These are phyloP conservation scores for Philaethria dido DNA, from an alignment of 2,888 invertebrate genomes.

Conservation along the genomic window DNA sequence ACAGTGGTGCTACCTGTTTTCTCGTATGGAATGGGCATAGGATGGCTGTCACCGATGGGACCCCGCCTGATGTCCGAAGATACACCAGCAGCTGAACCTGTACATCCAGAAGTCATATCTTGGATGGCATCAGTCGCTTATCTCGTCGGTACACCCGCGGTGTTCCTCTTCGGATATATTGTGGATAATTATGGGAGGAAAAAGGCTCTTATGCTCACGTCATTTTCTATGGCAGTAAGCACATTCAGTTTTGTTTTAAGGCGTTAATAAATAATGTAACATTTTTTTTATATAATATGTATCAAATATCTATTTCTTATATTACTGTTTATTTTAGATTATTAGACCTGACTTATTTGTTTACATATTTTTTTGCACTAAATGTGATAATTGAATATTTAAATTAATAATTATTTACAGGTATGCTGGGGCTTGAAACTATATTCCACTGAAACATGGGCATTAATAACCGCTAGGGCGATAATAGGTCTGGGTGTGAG, in stretches of 20 bases:
- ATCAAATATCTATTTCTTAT: too few species aligned
- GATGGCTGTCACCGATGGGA: constrained; percentile 84
- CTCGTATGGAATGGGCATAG: constrained; percentile 80
- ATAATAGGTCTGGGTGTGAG: constrained; percentile 72
- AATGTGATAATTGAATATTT: background rate
- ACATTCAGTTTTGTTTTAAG: background rate
- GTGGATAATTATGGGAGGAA: constrained; percentile 82
- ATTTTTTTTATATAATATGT: too few species aligned
- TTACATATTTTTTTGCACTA: background rate
- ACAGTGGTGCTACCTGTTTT: constrained; percentile 82
- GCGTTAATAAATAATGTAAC: too few species aligned
- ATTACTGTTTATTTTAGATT: background rate
- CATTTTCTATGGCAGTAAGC: constrained; percentile 73
- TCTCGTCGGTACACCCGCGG: constrained; percentile 80
- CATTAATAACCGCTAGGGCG: constrained; percentile 70
- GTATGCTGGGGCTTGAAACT: constrained; percentile 72
- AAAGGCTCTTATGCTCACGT: constrained; percentile 72
- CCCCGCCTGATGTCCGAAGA: constrained; percentile 74
- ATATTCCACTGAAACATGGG: constrained; percentile 74
- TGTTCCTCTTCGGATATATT: constrained; percentile 79
- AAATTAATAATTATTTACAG: constrained; percentile 50
- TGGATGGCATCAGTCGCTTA: constrained; percentile 84
- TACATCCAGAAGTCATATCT: constrained; percentile 76
- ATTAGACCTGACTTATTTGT: background rate
- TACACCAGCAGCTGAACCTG: constrained; percentile 68